These are phyloP conservation scores for Brachionichthys hirsutus DNA, from an alignment of 2,113 vertebrate species.

Conservation along the genomic window DNA sequence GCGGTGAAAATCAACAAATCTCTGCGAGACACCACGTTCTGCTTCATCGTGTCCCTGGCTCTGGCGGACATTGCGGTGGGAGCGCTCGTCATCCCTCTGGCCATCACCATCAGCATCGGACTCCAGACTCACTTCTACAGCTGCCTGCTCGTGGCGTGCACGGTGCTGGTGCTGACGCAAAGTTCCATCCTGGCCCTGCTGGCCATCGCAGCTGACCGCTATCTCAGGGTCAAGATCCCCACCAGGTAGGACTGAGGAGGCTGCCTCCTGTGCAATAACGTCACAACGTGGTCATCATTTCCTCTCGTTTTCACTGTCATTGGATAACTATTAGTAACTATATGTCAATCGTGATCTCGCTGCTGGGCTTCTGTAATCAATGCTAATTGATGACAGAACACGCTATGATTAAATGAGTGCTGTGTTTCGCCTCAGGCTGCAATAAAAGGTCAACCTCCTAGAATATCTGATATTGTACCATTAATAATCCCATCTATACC, in stretches of 20 bases:
- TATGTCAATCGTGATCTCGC: constrained; percentile 20
- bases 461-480: constrained; percentile 14
- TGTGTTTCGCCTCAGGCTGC: constrained; percentile 24
- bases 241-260: constrained; percentile 82
- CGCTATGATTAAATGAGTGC: constrained; percentile 16
- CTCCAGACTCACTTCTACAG: constrained; percentile 92
- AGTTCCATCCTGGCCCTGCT: constrained; percentile 97
- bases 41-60: constrained; percentile 93
- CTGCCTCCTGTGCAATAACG: background rate
- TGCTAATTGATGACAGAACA: constrained; percentile 37
- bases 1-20: constrained; percentile 95
- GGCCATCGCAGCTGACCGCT: constrained; percentile 94
- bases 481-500: constrained; percentile 7
- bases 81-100: constrained; percentile 93
- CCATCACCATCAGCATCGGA: constrained; percentile 93
- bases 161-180: constrained; percentile 94
- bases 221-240: constrained; percentile 95
- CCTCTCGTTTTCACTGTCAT: background rate
- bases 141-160: constrained; percentile 94
- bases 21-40: constrained; percentile 93
- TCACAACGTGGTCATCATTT: background rate
- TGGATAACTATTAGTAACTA: constrained; percentile 17
- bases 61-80: constrained; percentile 95
- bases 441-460: constrained; percentile 20
- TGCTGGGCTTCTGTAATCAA: constrained; percentile 31